Percentiles rank a stretch among this genome's conserved stretches.
phyloP scores from a whole-genome alignment of 2,113 vertebrate genomes.

The Irena cyanogastra region DNA sequence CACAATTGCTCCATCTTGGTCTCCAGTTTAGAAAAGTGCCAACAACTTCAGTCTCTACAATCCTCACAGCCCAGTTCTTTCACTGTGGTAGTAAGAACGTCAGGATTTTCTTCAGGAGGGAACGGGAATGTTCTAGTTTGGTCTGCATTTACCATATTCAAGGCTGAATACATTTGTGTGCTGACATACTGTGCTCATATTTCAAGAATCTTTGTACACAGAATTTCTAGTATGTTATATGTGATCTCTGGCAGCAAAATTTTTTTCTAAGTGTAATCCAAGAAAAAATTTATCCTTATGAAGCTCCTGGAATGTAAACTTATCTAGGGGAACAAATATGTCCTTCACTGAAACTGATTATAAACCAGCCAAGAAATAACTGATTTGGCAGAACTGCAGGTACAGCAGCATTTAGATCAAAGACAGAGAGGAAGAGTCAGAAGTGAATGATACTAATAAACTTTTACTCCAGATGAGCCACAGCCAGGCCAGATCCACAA shows the following conservation, averaged over 20 bases:
- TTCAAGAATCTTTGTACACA: neutral
- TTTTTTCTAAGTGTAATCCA: neutral
- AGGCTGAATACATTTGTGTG: neutral
- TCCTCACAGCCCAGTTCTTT: rapidly evolving
- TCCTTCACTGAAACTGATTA: neutral
- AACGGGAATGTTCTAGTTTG: neutral
- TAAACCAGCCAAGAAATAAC: neutral
- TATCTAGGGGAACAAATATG: neutral
- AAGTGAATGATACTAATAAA: neutral
- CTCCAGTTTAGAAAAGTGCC: neutral
- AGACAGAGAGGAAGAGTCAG: neutral
- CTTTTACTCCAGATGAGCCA: neutral
- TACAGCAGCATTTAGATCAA: neutral
- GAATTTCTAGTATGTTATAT: neutral
- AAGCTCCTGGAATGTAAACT: neutral
- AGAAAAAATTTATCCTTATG: neutral
- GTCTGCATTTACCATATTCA: neutral
- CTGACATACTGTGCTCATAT: neutral
- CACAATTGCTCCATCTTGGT: neutral
- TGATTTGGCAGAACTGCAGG: neutral
- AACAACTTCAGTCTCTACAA: neutral
- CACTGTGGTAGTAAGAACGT: neutral
- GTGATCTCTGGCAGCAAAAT: neutral
- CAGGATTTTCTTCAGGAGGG: neutral
- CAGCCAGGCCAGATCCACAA: neutral